These are phyloP conservation scores for Paratrypauchen microcephalus DNA, from an alignment of 2,797 vertebrate genomes.

Conservation along the genomic window DNA sequence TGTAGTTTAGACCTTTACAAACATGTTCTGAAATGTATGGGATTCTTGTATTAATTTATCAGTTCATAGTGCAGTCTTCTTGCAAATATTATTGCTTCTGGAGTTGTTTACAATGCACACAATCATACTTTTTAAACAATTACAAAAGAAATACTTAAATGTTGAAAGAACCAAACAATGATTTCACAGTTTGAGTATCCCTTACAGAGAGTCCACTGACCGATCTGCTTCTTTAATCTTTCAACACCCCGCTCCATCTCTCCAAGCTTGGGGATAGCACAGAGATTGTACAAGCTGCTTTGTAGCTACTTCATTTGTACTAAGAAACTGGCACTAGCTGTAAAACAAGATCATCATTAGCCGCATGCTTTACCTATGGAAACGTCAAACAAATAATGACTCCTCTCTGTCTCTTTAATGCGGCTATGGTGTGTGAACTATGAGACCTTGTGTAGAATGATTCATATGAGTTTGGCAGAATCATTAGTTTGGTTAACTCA, in stretches of 20 bases:
- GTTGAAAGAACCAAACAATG: no score
- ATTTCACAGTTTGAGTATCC: neutral
- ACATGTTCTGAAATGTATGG: no score
- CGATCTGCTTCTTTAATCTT: neutral
- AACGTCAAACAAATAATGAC: constrained; percentile 42
- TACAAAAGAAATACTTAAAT: no score
- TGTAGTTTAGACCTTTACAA: no score
- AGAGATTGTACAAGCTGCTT: neutral
- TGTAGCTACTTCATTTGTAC: neutral
- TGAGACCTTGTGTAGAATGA: constrained; percentile 54
- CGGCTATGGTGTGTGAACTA: constrained; percentile 44
- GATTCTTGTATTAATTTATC: no score
- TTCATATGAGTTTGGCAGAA: constrained; percentile 55
- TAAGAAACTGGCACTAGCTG: neutral
- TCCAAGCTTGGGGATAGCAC: neutral
- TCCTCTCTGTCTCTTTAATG: constrained; percentile 47
- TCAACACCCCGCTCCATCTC: neutral
- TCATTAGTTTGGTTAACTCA: constrained; percentile 56
- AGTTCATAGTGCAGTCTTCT: no score
- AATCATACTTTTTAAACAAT: no score
- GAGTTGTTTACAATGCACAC: no score
- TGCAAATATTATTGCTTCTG: no score
- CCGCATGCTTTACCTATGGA: constrained; percentile 22
- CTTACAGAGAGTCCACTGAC: neutral
- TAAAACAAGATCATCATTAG: constrained; percentile 52